These are phyloP conservation scores for Galaxias olidus DNA, from an alignment of 2,797 vertebrate species.

Conservation along the genomic window DNA sequence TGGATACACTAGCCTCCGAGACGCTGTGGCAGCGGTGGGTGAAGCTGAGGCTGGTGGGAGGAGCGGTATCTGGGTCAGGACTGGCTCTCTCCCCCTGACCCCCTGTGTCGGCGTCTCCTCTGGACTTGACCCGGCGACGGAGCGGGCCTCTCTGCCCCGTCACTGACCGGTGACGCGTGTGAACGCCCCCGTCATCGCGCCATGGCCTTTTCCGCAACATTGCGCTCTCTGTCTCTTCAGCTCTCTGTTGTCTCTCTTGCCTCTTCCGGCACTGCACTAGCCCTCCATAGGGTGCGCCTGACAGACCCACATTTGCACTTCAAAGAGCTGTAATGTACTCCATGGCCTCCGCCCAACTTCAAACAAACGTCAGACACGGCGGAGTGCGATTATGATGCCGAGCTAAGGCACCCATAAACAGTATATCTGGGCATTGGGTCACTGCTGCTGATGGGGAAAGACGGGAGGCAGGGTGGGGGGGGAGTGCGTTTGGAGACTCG, in stretches of 20 bases:
- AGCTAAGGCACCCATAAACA: conserved; percentile 49
- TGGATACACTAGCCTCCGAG: neutral
- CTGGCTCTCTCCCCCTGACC: conserved; percentile 16
- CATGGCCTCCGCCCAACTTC: conserved; percentile 44
- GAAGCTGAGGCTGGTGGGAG: neutral
- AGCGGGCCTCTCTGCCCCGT: neutral
- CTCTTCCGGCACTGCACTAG: no score
- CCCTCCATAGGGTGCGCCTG: conserved; percentile 36
- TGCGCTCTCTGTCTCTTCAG: conserved; percentile 4
- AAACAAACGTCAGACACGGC: conserved; percentile 57
- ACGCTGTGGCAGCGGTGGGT: neutral
- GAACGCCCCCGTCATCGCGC: conserved; percentile 35
- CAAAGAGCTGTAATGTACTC: conserved; percentile 39
- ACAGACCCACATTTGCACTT: conserved; percentile 54
- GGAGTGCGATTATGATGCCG: conserved; percentile 44
- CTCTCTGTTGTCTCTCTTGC: conserved; percentile 20
- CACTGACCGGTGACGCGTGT: conserved; percentile 19
- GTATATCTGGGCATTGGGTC: conserved; percentile 41
- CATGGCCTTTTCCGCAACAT: no score
- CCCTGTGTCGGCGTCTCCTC: neutral
- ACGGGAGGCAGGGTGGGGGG: conserved; percentile 1
- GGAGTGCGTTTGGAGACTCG: conserved; percentile 38
- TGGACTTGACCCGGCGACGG: conserved; percentile 28
- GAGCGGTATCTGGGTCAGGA: conserved; percentile 47
- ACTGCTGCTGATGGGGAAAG: conserved; percentile 5